Evolutionary conservation across 2,797 vertebrate genomes (phyloP).

Genomic region (Loris lydekkerianus): DNA sequence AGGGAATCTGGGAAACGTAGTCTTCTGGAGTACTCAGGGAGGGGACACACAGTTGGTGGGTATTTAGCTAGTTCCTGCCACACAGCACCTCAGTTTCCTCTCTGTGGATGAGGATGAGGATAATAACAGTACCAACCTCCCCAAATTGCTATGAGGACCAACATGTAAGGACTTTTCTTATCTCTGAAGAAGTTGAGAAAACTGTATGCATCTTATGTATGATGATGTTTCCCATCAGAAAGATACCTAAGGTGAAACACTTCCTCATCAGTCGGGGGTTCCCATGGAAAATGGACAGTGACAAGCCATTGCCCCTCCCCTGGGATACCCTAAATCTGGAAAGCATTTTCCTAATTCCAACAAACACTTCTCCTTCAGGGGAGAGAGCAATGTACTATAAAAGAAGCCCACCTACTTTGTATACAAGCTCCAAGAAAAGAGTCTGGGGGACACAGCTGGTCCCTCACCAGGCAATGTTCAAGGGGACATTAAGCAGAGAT

Average conservation of each 20-base stretch:
- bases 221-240: slow-evolving; percentile 20
- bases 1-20: background rate
- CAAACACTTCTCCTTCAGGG: background rate
- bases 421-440: slow-evolving; percentile 25
- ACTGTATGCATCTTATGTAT: background rate
- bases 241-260: background rate
- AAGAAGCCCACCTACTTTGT: background rate
- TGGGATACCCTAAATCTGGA: background rate
- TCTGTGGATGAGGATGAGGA: background rate
- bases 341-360: background rate
- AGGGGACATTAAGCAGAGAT: background rate
- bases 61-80: background rate
- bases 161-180: slow-evolving; percentile 5
- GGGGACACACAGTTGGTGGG: background rate
- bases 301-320: background rate
- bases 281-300: background rate
- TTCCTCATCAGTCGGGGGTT: background rate
- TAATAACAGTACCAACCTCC: background rate
- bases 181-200: background rate
- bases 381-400: background rate
- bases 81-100: background rate
- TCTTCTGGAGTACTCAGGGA: background rate
- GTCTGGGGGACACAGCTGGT: background rate
- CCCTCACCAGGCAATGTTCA: background rate
- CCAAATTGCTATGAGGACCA: background rate